Evolutionary conservation across 2,113 vertebrate genomes (phyloP).

Genomic region (Heterotilapia buettikoferi): DNA sequence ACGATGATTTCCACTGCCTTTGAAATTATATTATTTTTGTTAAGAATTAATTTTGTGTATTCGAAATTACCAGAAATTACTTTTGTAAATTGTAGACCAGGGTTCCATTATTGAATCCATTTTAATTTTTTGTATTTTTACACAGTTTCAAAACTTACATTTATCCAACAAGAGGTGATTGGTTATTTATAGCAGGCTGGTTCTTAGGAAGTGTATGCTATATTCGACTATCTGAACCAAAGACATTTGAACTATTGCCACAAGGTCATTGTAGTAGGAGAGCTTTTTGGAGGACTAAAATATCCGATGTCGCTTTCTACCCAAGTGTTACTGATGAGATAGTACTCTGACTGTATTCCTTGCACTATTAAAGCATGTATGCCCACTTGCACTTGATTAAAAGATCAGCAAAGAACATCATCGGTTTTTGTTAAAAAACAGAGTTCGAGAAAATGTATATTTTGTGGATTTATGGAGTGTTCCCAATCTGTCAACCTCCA

Average conservation of each 20-base stretch:
- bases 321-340: neutral
- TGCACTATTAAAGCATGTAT: neutral
- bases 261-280: neutral
- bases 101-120: neutral
- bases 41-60: neutral
- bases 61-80: neutral
- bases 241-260: neutral
- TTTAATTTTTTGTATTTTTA: rapidly evolving
- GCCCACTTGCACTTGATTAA: neutral
- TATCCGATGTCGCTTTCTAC: neutral
- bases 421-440: neutral
- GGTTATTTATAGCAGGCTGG: neutral
- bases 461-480: neutral
- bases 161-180: neutral
- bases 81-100: neutral
- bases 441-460: neutral
- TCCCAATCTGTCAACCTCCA: neutral
- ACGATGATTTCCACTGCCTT: neutral
- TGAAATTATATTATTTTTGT: neutral
- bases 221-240: neutral
- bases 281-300: neutral
- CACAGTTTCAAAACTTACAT: neutral
- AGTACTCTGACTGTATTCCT: neutral
- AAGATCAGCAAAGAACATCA: rapidly evolving
- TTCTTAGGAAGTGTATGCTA: neutral